Conservation (phyloP, 2,113 vertebrate species). For the Nannospalax galili region DNA sequence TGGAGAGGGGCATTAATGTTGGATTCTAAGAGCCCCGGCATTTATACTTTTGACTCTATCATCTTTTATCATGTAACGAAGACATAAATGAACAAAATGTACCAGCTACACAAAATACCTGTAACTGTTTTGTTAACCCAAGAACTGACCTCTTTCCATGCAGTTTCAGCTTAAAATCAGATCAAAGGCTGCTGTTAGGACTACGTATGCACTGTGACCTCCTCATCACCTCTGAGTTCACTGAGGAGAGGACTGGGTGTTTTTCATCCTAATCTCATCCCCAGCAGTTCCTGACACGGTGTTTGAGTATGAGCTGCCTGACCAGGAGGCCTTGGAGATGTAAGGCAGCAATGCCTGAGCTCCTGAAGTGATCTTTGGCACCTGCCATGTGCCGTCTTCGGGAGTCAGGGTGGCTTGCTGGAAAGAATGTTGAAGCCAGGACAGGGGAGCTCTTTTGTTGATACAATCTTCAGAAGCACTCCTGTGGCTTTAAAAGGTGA, state of each 20-base stretch:
- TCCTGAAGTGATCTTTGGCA: background rate
- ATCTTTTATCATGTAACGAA: conserved; percentile 79
- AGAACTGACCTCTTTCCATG: conserved; percentile 62
- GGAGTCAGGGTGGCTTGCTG: background rate
- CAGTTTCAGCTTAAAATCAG: conserved; percentile 71
- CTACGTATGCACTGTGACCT: conserved; percentile 3
- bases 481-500: background rate
- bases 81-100: conserved; percentile 78
- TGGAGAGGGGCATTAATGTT: conserved; percentile 73
- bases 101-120: conserved; percentile 76
- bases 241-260: background rate
- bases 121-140: conserved; percentile 80
- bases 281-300: background rate
- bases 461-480: background rate
- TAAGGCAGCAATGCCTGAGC: background rate
- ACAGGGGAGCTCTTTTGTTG: background rate
- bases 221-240: background rate
- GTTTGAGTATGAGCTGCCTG: background rate
- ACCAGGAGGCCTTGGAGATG: background rate
- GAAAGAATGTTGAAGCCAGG: background rate
- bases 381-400: background rate
- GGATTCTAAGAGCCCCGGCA: conserved; percentile 70
- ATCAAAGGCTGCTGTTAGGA: conserved; percentile 62
- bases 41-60: conserved; percentile 80
- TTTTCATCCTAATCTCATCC: background rate